Conservation (phyloP, 2,888 invertebrate genomes). For the Bombylius major region DNA sequence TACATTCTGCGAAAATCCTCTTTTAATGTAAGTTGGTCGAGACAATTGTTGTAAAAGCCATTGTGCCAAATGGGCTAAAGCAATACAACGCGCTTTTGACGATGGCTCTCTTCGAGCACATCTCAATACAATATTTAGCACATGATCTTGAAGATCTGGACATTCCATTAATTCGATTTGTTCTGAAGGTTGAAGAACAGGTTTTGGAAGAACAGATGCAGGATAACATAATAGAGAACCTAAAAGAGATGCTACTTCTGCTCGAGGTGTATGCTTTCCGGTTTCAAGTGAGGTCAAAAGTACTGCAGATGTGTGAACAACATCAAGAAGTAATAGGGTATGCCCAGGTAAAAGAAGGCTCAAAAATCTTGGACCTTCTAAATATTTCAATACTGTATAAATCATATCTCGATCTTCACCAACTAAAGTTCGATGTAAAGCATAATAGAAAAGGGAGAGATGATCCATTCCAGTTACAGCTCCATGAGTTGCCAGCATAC, state of each 20-base stretch:
- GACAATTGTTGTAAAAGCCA: constrained; percentile 31
- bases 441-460: constrained; percentile 74
- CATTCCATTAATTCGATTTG: constrained; percentile 35
- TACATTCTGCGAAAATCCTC: constrained; percentile 24
- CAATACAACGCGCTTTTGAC: constrained; percentile 76
- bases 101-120: constrained; percentile 82
- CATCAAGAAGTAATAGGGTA: constrained; percentile 72
- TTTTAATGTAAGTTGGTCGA: constrained; percentile 18
- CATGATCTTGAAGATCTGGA: constrained; percentile 51
- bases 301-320: constrained; percentile 80
- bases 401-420: constrained; percentile 62
- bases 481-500: constrained; percentile 63
- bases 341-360: constrained; percentile 81
- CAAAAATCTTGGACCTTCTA: constrained; percentile 77
- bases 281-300: constrained; percentile 72
- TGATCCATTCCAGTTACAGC: constrained; percentile 49
- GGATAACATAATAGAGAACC: constrained; percentile 78
- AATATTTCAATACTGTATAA: constrained; percentile 61
- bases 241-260: constrained; percentile 81
- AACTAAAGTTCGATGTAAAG: constrained; percentile 61
- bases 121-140: constrained; percentile 73
- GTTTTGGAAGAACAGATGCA: constrained; percentile 44
- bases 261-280: constrained; percentile 61
- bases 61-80: constrained; percentile 70
- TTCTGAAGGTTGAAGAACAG: constrained; percentile 46